These are phyloP conservation scores for Aproaerema taeniolella DNA, from an alignment of 2,888 invertebrate genomes.

Conservation along the genomic window DNA sequence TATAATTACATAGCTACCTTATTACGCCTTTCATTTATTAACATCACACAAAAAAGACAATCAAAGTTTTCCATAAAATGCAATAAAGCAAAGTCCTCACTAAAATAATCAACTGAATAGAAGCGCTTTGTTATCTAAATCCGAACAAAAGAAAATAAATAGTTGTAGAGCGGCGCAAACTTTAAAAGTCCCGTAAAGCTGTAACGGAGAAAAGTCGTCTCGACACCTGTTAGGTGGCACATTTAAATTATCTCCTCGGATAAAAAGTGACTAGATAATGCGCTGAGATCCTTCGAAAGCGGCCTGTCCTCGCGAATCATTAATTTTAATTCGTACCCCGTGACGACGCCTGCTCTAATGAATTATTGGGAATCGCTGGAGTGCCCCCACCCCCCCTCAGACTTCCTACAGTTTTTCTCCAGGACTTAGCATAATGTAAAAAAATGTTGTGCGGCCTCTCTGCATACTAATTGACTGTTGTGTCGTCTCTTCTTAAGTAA, in stretches of 20 bases:
- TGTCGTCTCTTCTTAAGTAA: constrained; percentile 54
- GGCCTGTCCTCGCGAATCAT: constrained; percentile 67
- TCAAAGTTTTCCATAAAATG: neutral
- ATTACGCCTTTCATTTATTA: neutral
- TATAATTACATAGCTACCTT: too few species aligned
- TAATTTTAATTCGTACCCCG: constrained; percentile 75
- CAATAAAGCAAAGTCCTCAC: neutral
- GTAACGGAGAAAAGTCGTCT: constrained; percentile 51
- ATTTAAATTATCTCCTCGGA: constrained; percentile 59
- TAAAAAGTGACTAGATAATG: constrained; percentile 68
- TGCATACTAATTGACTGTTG: constrained; percentile 76
- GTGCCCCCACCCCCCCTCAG: constrained; percentile 45
- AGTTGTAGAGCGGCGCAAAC: constrained; percentile 12
- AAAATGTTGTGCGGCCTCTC: constrained; percentile 67
- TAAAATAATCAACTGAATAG: constrained; percentile 5
- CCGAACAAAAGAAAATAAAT: constrained; percentile 17
- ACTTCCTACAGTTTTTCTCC: constrained; percentile 65
- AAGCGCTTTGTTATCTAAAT: constrained; percentile 5
- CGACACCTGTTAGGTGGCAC: constrained; percentile 59
- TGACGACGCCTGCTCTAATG: constrained; percentile 70
- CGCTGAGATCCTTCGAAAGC: constrained; percentile 57
- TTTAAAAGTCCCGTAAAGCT: constrained; percentile 36
- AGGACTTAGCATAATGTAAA: constrained; percentile 73
- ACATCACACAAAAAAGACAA: neutral
- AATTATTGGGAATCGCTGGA: constrained; percentile 74